These are phyloP conservation scores for Mesembrinibis cayennensis DNA, from an alignment of 2,113 vertebrate species.

Conservation along the genomic window DNA sequence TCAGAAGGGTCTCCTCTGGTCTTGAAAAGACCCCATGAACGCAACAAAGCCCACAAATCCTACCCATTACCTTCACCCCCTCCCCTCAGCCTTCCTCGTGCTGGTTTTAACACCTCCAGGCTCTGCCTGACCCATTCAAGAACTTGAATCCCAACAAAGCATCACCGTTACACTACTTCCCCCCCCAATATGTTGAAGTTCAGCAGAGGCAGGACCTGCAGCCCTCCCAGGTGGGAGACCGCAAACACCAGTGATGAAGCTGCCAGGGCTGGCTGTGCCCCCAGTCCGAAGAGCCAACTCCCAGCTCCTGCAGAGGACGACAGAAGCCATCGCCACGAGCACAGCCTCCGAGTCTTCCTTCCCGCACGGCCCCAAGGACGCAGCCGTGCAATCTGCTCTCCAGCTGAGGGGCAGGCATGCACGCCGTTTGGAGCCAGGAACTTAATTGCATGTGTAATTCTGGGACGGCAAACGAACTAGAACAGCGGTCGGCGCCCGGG, in stretches of 20 bases:
- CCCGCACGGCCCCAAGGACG: not conserved
- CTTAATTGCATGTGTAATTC: not conserved
- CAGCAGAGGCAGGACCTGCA: not conserved
- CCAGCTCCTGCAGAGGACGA: rapidly evolving
- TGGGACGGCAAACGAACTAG: not conserved
- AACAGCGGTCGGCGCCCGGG: rapidly evolving
- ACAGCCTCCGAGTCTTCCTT: not conserved
- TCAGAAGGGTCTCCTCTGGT: not conserved
- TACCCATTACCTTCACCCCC: not conserved
- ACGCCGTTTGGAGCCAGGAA: not conserved
- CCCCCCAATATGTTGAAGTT: rapidly evolving
- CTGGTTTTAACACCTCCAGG: not conserved
- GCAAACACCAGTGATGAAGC: rapidly evolving
- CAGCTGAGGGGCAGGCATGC: not conserved
- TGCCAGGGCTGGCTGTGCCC: not conserved
- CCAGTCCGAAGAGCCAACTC: not conserved
- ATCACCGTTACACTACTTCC: rapidly evolving
- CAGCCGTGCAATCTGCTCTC: not conserved
- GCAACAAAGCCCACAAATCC: not conserved
- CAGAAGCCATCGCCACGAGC: rapidly evolving
- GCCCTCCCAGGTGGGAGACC: not conserved
- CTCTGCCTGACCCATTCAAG: not conserved
- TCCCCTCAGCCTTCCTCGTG: not conserved
- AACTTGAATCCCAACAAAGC: not conserved
- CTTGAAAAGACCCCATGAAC: not conserved